These are phyloP conservation scores for Lepus americanus DNA, from an alignment of 2,113 vertebrate species.

Conservation along the genomic window DNA sequence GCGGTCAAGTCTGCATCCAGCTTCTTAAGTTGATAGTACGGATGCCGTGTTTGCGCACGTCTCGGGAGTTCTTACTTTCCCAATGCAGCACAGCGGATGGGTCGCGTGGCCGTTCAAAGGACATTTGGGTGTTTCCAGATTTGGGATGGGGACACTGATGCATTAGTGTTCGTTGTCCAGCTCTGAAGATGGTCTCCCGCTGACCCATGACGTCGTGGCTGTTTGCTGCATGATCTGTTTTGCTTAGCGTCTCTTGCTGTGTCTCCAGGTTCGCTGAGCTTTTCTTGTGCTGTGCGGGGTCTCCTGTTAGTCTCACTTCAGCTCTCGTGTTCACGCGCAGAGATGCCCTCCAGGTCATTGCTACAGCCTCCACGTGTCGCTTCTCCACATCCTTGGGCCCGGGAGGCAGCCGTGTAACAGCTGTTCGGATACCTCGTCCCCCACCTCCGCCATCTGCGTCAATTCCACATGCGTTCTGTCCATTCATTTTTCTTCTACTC, in stretches of 20 bases:
- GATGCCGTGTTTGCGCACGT: background rate
- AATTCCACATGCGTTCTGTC: background rate
- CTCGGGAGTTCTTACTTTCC: background rate
- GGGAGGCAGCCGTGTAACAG: background rate
- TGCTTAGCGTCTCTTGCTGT: background rate
- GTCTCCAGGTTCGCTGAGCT: background rate
- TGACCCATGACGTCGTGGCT: too few species aligned
- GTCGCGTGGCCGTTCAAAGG: background rate
- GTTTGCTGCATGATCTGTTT: background rate
- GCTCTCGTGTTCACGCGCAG: background rate
- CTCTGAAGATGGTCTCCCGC: too few species aligned
- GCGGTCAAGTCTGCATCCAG: background rate
- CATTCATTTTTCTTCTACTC: background rate
- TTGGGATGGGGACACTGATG: background rate
- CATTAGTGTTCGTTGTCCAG: too few species aligned
- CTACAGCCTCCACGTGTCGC: background rate
- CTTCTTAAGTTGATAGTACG: too few species aligned
- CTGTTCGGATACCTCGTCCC: background rate
- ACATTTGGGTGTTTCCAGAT: background rate
- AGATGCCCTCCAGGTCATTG: background rate
- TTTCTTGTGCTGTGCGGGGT: background rate
- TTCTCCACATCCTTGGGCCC: background rate
- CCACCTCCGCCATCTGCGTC: background rate
- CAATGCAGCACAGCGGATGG: background rate
- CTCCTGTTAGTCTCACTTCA: background rate